Evolutionary conservation across 2,113 vertebrate species (phyloP).

Genomic region (Alligator sinensis): DNA sequence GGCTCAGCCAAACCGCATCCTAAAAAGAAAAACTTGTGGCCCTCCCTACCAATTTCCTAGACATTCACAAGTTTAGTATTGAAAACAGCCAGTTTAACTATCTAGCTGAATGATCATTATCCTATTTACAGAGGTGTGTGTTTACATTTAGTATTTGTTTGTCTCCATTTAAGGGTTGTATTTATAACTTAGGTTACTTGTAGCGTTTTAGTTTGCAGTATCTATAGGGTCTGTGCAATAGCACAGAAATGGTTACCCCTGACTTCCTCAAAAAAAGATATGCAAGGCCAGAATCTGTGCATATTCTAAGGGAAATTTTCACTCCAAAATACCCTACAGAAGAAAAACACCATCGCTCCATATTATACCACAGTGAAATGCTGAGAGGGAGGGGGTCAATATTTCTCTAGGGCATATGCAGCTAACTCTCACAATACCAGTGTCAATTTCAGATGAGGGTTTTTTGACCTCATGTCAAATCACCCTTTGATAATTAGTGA

Average conservation of each 20-base stretch:
- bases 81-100: slow-evolving; percentile 31
- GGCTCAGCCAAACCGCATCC: slow-evolving; percentile 37
- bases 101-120: slow-evolving; percentile 54
- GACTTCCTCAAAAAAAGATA: not conserved
- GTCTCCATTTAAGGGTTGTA: not conserved
- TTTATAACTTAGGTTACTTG: slow-evolving; percentile 44
- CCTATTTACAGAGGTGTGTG: slow-evolving; percentile 50
- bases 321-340: slow-evolving; percentile 50
- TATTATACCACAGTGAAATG: slow-evolving; percentile 30
- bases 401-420: not conserved
- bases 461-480: not conserved
- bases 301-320: slow-evolving; percentile 64
- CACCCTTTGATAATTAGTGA: not conserved
- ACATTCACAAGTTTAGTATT: not conserved
- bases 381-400: not conserved
- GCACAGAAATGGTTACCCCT: slow-evolving; percentile 25
- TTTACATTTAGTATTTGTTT: slow-evolving; percentile 52
- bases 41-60: not conserved
- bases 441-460: slow-evolving; percentile 38
- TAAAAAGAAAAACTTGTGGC: slow-evolving; percentile 21
- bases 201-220: slow-evolving; percentile 56
- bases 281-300: not conserved
- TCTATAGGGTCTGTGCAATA: slow-evolving; percentile 36
- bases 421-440: not conserved
- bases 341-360: slow-evolving; percentile 66